Base-by-base conservation (phyloP, 2,113 vertebrate genomes). In the Nesogale talazaci region DNA sequence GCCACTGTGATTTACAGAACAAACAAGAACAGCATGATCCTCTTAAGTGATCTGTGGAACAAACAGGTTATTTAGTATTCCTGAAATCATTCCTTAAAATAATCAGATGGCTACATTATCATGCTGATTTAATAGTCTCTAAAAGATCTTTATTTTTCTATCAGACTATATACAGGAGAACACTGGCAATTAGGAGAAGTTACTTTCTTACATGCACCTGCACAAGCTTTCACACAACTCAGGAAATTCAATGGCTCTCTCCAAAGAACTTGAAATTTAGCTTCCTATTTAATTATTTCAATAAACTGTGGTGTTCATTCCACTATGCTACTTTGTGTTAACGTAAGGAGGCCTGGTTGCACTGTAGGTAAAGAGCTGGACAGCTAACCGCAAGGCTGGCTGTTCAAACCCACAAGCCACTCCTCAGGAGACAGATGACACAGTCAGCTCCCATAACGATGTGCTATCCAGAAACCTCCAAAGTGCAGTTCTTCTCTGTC, bases 1-100 rank as follows among this genome's bases (percentile, higher is more conserved):
- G 93, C 70, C 91, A 85, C 38, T 1, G 40, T 52, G 87, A 91
- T 75, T 89, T 83, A 86, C 40, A 93, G 40, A 89, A 67, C 75
- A 95, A 94, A 95, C 82, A 93, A 69, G 52, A 22, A 29, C 12
- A 72, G 59, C 7, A 38, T 82, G 72, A 79, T 84, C 87, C 29
- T 52, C 46, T 52, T 52, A 5, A 52, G n/a, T 31, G 69, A 90
- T 34, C 34, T 72, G 40, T 57, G 29, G 9, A 91, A 74, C 77
- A 57, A 86, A 65, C 12, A 79, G 3, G 38, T 40, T 42, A 57
- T 0, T 78, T n/a, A 77, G 57, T 83, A 79, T 83, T 87, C 79
- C 83, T 85, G 92, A 83, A 80, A 76, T 65, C 12, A 42, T 25
- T 79, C 90, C 56, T 79, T 82, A 52, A 36, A 83, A 1, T 52